Evolutionary conservation across 2,888 invertebrate species (phyloP), one percentile per base, ranked within the genome.

Genomic region (Spisula subtruncata): DNA sequence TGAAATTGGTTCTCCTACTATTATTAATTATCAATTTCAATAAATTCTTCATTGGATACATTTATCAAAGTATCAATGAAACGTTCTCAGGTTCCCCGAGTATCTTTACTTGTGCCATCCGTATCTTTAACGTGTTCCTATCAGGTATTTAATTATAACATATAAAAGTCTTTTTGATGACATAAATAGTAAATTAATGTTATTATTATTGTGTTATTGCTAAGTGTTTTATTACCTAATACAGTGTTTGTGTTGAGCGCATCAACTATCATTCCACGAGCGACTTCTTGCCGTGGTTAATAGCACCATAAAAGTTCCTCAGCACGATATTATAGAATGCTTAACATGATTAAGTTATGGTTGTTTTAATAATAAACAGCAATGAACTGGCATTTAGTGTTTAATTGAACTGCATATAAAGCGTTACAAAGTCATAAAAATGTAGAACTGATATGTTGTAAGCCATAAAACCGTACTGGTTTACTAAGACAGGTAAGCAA

Each of bases 141-240:
- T 75, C 75, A 75, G 16, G 75, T 75, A 75, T 75, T 41, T 75
- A 75, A 75, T 75, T 75, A 75, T 18, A 75, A 75, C 75, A 18
- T 75, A 35, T 32, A 35, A 75, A 75, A 32, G 75, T 75, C 25
- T 75, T 75, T 5, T 32, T 32, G 32, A 32, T 75, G 75, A 35
- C 75, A 75, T 75, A 75, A 75, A 75, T 75, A 75, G 75, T 18
- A 75, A 75, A 32, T 75, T 75, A 75, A 75, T 75, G 75, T 75
- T 18, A 75, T 75, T 75, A 75, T 75, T 75, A 75, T 35, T 25
- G 35, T 75, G 35, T 75, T 32, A 75, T 75, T 35, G n/a, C 75
- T 75, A 18, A 35, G 35, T 35, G 35, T 75, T 75, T 41, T 75
- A 75, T 75, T 75, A 75, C 75, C 75, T 75, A 75, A 32, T 75